Percentiles rank a stretch among this genome's conserved stretches.
Evolutionary conservation across 2,797 vertebrate species (phyloP).

Genomic region (Acanthiza pusilla): DNA sequence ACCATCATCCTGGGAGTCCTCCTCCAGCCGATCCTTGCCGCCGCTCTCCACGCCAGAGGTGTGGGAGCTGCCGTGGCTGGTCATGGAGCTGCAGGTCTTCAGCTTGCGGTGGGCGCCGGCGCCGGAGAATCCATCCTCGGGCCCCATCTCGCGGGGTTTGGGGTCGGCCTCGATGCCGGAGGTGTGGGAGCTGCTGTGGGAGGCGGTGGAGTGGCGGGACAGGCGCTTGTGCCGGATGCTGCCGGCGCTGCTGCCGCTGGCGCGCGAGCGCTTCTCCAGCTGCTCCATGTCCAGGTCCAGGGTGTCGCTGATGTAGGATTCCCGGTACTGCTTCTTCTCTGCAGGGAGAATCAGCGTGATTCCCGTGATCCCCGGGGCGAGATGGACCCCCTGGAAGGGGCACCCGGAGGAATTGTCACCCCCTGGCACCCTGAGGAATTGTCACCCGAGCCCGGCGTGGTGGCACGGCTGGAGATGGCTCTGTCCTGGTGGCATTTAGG

Average conservation of each 20-base stretch:
- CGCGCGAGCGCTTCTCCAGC: constrained; percentile 90
- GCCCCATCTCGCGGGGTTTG: constrained; percentile 69
- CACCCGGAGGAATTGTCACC: not conserved
- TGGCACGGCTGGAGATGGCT: not conserved
- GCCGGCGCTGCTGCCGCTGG: constrained; percentile 92
- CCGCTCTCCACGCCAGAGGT: constrained; percentile 96
- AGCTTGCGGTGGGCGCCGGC: constrained; percentile 81
- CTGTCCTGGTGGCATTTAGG: fast-evolving
- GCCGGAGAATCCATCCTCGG: constrained; percentile 78
- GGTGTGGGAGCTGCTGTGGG: constrained; percentile 95
- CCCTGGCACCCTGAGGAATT: not conserved
- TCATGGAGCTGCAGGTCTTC: constrained; percentile 90
- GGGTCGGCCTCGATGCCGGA: constrained; percentile 92
- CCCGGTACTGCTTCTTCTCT: constrained; percentile 99
- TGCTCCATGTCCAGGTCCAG: constrained; percentile 95
- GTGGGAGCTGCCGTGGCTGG: constrained; percentile 94
- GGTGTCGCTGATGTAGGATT: constrained; percentile 98
- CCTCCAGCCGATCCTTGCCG: constrained; percentile 90
- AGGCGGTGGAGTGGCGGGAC: constrained; percentile 89
- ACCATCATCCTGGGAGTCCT: constrained; percentile 88
- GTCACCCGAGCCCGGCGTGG: not conserved
- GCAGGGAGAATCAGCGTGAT: not conserved
- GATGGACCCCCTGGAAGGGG: fast-evolving
- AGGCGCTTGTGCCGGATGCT: constrained; percentile 87
- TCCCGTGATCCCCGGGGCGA: fast-evolving